These are phyloP conservation scores for Himalopsyche kuldschensis DNA, from an alignment of 2,888 invertebrate genomes.

Conservation along the genomic window DNA sequence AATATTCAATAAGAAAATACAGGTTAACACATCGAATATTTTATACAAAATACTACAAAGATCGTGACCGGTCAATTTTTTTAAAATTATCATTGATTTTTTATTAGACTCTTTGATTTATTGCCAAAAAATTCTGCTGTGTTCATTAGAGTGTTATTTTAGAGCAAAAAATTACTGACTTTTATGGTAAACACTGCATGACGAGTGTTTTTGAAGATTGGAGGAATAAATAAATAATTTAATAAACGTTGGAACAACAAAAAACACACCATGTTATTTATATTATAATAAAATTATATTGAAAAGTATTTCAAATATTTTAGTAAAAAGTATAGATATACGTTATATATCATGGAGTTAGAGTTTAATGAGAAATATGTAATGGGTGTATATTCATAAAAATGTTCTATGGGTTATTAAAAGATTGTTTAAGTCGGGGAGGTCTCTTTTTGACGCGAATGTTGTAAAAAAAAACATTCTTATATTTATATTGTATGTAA, in stretches of 20 bases:
- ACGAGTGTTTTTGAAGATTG: background rate
- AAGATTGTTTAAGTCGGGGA: background rate
- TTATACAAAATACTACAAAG: background rate
- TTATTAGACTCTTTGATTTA: background rate
- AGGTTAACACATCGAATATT: background rate
- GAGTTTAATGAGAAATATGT: background rate
- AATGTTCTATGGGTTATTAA: background rate
- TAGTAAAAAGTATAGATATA: conserved; percentile 26
- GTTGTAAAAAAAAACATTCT: background rate
- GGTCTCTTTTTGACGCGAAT: background rate
- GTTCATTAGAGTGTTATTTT: background rate
- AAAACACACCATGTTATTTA: conserved; percentile 13
- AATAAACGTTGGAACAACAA: conserved; percentile 12
- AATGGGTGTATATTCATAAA: conserved; percentile 1
- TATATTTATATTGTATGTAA: background rate
- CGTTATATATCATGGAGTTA: conserved; percentile 11
- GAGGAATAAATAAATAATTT: conserved; percentile 6
- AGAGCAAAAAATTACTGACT: background rate
- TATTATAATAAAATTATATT: conserved; percentile 13
- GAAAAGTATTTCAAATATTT: conserved; percentile 27
- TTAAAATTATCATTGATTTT: background rate
- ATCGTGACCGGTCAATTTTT: background rate
- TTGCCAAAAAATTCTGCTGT: background rate
- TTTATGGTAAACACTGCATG: background rate
- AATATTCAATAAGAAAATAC: background rate